Evolutionary conservation across 2,113 vertebrate genomes (phyloP).

Genomic region (Nycticorax nycticorax): DNA sequence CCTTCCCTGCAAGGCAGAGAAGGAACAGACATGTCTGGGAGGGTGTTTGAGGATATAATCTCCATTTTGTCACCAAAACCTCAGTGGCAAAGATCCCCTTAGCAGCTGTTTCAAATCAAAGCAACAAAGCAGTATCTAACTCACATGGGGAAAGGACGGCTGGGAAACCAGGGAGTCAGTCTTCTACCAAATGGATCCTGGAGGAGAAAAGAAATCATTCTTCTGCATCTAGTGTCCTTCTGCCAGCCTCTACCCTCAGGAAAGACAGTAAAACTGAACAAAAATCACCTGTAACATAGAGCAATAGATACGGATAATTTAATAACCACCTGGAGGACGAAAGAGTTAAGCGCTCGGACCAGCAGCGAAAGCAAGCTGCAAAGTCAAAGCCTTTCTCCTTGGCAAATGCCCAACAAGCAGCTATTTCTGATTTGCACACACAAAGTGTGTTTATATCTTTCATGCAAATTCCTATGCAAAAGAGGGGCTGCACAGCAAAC

Average conservation of each 20-base stretch:
- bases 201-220: background rate
- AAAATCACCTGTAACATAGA: background rate
- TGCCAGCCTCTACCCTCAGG: background rate
- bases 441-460: background rate
- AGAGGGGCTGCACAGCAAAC: conserved; percentile 11
- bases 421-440: background rate
- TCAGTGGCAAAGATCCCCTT: background rate
- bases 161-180: background rate
- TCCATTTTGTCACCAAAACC: conserved; percentile 12
- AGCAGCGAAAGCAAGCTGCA: background rate
- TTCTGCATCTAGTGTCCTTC: background rate
- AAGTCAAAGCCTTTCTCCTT: background rate
- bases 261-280: background rate
- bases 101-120: conserved; percentile 29
- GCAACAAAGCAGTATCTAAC: background rate
- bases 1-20: background rate
- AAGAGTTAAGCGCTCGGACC: background rate
- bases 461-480: conserved; percentile 46
- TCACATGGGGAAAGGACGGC: background rate
- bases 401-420: conserved; percentile 9
- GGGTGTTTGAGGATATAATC: background rate
- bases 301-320: background rate
- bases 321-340: background rate
- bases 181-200: background rate
- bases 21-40: background rate